phyloP scores from a whole-genome alignment of 2,888 invertebrate genomes.

The Epinotia brunnichana region DNA sequence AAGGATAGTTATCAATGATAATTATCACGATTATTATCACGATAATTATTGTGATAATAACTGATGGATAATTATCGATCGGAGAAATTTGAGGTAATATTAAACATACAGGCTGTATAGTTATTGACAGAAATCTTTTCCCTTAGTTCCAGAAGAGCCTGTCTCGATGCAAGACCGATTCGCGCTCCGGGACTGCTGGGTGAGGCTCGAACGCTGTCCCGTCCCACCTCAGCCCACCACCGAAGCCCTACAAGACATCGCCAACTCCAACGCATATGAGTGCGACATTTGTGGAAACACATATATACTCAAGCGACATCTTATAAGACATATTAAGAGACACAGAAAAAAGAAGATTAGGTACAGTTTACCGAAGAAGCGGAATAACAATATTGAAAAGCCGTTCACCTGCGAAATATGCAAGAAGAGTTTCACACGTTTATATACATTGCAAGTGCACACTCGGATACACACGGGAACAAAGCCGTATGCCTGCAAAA shows the following conservation, averaged over 20 bases:
- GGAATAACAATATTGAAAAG: background rate
- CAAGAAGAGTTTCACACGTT: background rate
- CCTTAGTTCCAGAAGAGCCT: background rate
- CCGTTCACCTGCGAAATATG: background rate
- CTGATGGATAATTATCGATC: too few relatives aligned
- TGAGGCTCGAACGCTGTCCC: background rate
- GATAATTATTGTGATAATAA: too few relatives aligned
- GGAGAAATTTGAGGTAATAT: too few relatives aligned
- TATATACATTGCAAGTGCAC: background rate
- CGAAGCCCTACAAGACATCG: constrained; percentile 1
- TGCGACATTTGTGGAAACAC: background rate
- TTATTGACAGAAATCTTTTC: background rate
- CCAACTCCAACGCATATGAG: background rate
- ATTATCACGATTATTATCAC: too few relatives aligned
- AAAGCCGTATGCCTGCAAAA: background rate
- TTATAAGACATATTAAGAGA: background rate
- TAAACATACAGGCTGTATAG: too few relatives aligned
- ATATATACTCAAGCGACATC: background rate
- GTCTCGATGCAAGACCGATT: background rate
- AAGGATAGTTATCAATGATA: too few relatives aligned
- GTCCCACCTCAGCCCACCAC: background rate
- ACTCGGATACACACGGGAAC: background rate
- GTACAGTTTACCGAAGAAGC: background rate
- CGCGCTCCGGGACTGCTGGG: background rate
- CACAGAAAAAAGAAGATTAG: background rate